A percentile compares a stretch with the other conserved stretches of the same genome.
Conservation (phyloP, 53 echinoderm and acorn worm genomes). For the Henricia sp. region DNA sequence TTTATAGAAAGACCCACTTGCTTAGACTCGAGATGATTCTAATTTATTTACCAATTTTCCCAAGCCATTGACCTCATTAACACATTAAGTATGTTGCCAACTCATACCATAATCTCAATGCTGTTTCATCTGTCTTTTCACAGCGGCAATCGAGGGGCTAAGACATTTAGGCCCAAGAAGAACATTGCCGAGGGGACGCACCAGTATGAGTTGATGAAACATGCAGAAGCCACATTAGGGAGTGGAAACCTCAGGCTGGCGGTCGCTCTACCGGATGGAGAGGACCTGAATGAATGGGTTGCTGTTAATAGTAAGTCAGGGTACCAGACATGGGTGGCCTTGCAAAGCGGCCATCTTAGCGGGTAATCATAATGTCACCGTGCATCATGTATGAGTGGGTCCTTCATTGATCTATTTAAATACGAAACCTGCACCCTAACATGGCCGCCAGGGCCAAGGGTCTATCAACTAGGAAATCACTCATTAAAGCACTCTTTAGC, state of each 20-base stretch:
- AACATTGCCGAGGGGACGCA: constrained; percentile 95
- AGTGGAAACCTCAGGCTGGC: constrained; percentile 97
- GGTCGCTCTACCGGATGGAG: constrained; percentile 94
- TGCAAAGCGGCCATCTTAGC: no score
- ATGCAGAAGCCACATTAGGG: constrained; percentile 96
- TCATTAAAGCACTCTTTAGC: no score
- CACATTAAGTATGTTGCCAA: neutral
- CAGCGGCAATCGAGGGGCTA: constrained; percentile 82
- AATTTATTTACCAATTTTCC: no score
- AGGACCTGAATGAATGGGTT: constrained; percentile 99
- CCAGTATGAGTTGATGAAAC: constrained; percentile 99
- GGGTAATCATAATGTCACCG: no score
- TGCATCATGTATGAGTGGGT: no score
- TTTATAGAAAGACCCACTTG: no score
- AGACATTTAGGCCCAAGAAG: constrained; percentile 98
- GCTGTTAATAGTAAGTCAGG: constrained; percentile 99
- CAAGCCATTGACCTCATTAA: neutral
- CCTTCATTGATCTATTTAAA: no score
- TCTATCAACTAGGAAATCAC: no score
- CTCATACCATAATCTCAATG: neutral
- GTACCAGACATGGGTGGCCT: no score
- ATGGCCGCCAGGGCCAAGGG: no score
- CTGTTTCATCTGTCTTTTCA: neutral
- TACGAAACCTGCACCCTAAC: no score
- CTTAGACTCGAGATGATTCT: no score